A percentile compares a stretch with the other conserved stretches of the same genome.
Evolutionary conservation across 1,140 invertebrate species (phyloP).

Genomic region (Pygmarrhopalites habei): DNA sequence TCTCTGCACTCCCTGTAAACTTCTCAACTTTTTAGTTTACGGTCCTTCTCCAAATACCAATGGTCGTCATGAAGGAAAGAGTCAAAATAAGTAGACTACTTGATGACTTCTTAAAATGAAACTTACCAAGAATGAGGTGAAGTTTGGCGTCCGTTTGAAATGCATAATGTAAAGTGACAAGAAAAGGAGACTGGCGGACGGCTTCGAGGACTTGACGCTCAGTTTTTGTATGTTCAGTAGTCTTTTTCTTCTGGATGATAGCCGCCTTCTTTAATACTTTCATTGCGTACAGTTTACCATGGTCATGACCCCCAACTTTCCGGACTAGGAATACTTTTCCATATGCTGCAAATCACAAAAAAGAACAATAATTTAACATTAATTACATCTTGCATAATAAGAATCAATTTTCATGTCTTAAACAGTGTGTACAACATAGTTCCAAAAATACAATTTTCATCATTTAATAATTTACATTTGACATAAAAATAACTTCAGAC

Average conservation of each 20-base stretch:
- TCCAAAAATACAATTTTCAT: no score
- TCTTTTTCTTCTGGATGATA: conserved; percentile 86
- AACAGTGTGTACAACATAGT: no score
- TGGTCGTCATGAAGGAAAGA: no score
- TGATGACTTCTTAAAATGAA: no score
- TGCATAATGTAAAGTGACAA: conserved; percentile 87
- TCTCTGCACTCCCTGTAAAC: no score
- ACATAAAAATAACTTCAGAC: no score
- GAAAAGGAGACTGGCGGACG: conserved; percentile 78
- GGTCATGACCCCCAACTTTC: conserved; percentile 68
- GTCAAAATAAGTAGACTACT: no score
- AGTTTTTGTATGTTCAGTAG: conserved; percentile 85
- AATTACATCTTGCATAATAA: no score
- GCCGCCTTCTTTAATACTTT: conserved; percentile 86
- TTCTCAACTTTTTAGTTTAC: no score
- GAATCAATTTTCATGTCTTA: no score
- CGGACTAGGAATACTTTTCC: conserved; percentile 88
- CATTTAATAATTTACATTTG: no score
- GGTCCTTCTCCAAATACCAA: no score
- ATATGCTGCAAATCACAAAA: conserved; percentile 65
- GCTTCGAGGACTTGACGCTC: conserved; percentile 79
- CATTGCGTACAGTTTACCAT: conserved; percentile 83
- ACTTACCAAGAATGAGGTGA: conserved; percentile 82
- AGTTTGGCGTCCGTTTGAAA: conserved; percentile 89
- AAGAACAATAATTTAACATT: background rate